Conservation (phyloP, 2,113 vertebrate genomes). For the Equus przewalskii region DNA sequence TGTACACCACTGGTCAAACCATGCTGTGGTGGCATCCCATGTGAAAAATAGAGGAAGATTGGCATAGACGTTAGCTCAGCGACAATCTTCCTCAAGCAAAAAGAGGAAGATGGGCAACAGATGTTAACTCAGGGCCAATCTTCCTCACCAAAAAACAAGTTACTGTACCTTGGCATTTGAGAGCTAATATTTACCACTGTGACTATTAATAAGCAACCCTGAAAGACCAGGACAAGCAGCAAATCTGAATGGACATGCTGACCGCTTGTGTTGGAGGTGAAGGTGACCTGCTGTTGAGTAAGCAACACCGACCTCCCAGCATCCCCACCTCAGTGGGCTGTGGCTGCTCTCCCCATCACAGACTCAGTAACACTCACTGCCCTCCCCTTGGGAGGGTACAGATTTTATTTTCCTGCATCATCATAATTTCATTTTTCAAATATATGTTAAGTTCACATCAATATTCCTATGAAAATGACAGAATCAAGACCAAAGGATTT, state of each 20-base stretch:
- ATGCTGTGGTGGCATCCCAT: no score
- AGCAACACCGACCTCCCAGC: accelerated
- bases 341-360: background rate
- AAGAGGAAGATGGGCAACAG: no score
- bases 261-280: background rate
- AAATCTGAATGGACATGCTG: accelerated
- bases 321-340: background rate
- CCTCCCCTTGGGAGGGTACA: background rate
- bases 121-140: no score
- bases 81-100: no score
- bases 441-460: background rate
- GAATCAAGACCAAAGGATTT: background rate
- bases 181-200: background rate
- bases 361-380: background rate
- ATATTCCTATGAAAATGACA: background rate
- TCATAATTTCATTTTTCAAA: constrained; percentile 39
- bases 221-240: background rate
- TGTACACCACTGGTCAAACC: no score
- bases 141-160: background rate
- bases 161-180: background rate
- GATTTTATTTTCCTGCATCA: background rate
- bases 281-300: no score
- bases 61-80: no score
- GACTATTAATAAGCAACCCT: background rate
- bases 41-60: no score